These are phyloP conservation scores for Athalia rosae DNA, from an alignment of 2,888 invertebrate genomes.

Conservation along the genomic window DNA sequence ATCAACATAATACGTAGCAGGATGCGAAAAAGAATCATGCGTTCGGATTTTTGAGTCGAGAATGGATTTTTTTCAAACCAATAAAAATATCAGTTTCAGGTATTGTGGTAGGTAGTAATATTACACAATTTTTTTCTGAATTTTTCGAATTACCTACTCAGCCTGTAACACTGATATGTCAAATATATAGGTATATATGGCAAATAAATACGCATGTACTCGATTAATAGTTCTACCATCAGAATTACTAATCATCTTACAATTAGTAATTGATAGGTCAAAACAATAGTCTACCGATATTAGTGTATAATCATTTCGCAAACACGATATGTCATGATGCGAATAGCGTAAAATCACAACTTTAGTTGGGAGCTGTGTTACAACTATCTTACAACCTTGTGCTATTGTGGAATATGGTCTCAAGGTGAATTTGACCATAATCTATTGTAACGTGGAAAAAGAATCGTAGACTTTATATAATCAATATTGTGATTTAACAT, in stretches of 20 bases:
- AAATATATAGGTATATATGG: slow-evolving; percentile 32
- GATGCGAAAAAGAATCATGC: too few species aligned
- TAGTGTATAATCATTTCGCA: neutral
- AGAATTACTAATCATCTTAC: slow-evolving; percentile 1
- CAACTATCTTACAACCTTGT: slow-evolving; percentile 27
- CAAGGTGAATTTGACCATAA: neutral
- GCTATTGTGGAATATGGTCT: slow-evolving; percentile 2
- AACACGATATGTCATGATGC: neutral
- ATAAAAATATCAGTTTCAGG: neutral
- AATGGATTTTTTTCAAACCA: slow-evolving; percentile 13
- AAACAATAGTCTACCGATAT: neutral
- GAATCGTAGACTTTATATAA: slow-evolving; percentile 2
- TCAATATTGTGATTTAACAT: slow-evolving; percentile 23
- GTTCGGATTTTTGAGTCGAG: neutral
- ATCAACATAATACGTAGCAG: too few species aligned
- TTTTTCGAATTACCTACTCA: slow-evolving; percentile 28
- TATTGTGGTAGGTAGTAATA: too few species aligned
- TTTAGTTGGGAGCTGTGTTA: slow-evolving; percentile 23
- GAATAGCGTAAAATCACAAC: slow-evolving; percentile 11
- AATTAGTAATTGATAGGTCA: slow-evolving; percentile 15
- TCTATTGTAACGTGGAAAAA: slow-evolving; percentile 9
- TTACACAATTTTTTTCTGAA: neutral
- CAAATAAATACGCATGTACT: slow-evolving; percentile 38
- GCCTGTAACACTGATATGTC: slow-evolving; percentile 38
- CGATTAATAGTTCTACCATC: slow-evolving; percentile 15